Percentiles rank a stretch among this genome's conserved stretches.
Evolutionary conservation across 2,888 invertebrate genomes (phyloP).

Genomic region (Chironomus tentans): DNA sequence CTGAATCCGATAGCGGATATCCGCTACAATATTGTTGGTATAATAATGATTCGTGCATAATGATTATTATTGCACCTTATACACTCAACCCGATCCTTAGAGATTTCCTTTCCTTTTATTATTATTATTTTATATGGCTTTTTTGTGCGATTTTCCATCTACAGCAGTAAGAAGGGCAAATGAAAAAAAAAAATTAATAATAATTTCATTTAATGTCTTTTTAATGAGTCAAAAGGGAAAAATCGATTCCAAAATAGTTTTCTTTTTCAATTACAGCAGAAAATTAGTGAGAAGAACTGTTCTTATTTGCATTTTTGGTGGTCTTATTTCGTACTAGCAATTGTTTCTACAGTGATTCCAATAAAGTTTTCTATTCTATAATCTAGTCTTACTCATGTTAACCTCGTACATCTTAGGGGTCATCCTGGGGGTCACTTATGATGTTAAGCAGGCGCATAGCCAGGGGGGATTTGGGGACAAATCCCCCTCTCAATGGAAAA

Average conservation of each 20-base stretch:
- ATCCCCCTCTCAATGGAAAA: too few species aligned
- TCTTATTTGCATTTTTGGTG: too few species aligned
- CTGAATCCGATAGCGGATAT: neutral
- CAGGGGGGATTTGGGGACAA: too few species aligned
- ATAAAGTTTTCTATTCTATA: too few species aligned
- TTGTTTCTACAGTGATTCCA: too few species aligned
- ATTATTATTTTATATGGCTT: neutral
- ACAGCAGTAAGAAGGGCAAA: neutral
- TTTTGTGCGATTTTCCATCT: neutral
- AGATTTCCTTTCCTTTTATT: neutral
- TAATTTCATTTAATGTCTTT: slow-evolving; percentile 11
- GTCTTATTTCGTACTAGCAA: too few species aligned
- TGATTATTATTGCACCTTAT: slow-evolving; percentile 23
- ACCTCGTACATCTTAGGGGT: too few species aligned
- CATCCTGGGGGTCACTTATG: too few species aligned
- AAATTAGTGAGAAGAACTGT: neutral
- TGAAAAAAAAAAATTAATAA: neutral
- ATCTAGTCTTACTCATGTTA: too few species aligned
- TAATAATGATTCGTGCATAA: slow-evolving; percentile 10
- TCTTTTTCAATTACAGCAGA: too few species aligned
- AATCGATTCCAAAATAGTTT: neutral
- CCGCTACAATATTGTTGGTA: neutral
- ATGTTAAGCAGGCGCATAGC: too few species aligned
- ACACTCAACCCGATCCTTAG: neutral
- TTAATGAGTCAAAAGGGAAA: slow-evolving; percentile 1